Evolutionary conservation across 2,113 vertebrate species (phyloP).

Genomic region (Hippopotamus amphibius): DNA sequence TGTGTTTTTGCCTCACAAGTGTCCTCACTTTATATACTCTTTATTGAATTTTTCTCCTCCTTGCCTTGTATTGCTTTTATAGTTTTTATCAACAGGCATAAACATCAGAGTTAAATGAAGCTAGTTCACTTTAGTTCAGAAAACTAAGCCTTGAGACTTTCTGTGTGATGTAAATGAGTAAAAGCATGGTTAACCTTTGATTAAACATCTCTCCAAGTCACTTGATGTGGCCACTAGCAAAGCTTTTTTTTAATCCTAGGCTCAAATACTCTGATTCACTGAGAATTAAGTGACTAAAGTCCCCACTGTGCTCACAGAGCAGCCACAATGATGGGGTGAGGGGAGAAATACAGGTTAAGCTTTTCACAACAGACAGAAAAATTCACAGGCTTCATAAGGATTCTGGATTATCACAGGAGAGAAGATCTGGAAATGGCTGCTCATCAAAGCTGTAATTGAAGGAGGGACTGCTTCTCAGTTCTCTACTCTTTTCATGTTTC

Average conservation of each 20-base stretch:
- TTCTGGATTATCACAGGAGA: background rate
- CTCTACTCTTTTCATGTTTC: background rate
- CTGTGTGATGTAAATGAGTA: background rate
- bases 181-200: conserved; percentile 11
- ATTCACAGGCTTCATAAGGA: background rate
- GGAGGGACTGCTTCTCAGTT: background rate
- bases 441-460: background rate
- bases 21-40: background rate
- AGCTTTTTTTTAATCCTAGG: background rate
- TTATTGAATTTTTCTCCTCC: background rate
- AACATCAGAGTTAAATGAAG: background rate
- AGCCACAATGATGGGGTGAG: background rate
- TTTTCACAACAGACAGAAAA: background rate
- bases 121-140: background rate
- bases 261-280: background rate
- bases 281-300: background rate
- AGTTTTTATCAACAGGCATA: background rate
- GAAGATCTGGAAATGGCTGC: conserved; percentile 40
- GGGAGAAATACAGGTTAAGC: background rate
- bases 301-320: background rate
- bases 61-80: conserved; percentile 14
- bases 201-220: conserved; percentile 6
- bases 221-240: background rate
- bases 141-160: conserved; percentile 2
- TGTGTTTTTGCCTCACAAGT: background rate